These are phyloP conservation scores for Noctua janthe DNA, from an alignment of 2,888 invertebrate species.

Conservation along the genomic window DNA sequence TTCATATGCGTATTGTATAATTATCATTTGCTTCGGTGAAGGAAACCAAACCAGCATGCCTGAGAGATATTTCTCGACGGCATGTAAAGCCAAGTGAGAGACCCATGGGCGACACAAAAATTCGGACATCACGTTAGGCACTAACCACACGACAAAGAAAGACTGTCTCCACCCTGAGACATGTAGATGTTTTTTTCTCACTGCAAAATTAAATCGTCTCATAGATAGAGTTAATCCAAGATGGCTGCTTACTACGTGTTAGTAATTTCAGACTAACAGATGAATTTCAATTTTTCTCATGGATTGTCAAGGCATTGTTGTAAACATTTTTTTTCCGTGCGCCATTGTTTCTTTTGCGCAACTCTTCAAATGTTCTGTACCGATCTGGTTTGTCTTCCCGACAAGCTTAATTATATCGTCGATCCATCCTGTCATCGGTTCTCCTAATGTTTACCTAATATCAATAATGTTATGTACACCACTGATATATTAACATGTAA, in stretches of 20 bases:
- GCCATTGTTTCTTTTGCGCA: not conserved
- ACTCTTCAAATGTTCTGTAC: not conserved
- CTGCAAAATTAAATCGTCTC: not conserved
- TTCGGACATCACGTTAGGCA: no score
- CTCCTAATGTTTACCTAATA: constrained; percentile 7
- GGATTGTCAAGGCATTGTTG: not conserved
- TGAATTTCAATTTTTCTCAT: not conserved
- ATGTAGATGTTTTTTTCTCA: not conserved
- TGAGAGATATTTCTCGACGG: no score
- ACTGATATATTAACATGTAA: not conserved
- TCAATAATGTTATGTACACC: not conserved
- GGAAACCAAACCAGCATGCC: no score
- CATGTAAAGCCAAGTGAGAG: no score
- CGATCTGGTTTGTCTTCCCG: not conserved
- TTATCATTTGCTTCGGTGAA: no score
- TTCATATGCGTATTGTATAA: no score
- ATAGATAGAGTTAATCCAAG: not conserved
- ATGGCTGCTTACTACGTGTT: not conserved
- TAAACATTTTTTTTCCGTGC: not conserved
- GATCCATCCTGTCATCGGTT: not conserved
- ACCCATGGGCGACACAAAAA: no score
- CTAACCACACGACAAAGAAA: no score
- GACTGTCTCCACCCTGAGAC: no score
- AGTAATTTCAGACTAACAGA: not conserved
- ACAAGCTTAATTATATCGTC: not conserved